Evolutionary conservation across 2,888 invertebrate species (phyloP).

Genomic region (Chalcosyrphus nemorum): DNA sequence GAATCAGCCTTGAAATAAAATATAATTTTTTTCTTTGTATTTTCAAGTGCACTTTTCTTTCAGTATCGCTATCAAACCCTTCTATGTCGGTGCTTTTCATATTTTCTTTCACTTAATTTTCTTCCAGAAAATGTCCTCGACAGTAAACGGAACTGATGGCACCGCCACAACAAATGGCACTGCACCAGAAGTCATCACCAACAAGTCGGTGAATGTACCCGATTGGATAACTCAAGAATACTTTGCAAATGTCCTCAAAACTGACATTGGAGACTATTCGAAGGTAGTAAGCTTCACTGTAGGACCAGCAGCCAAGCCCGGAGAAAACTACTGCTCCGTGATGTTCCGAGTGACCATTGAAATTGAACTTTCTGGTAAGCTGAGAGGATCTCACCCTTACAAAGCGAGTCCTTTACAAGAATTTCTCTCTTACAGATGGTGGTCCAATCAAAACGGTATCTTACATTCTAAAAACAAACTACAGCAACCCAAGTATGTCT

Average conservation of each 20-base stretch:
- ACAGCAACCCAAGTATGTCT: conserved; percentile 75
- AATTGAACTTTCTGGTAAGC: conserved; percentile 76
- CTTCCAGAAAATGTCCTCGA: background rate
- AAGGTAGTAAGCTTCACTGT: conserved; percentile 74
- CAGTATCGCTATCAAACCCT: too few relatives aligned
- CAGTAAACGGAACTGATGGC: conserved; percentile 21
- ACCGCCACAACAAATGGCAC: conserved; percentile 6
- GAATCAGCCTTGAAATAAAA: too few relatives aligned
- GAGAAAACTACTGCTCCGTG: conserved; percentile 78
- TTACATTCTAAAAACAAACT: conserved; percentile 77
- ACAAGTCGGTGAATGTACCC: conserved; percentile 59
- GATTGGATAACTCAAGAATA: conserved; percentile 76
- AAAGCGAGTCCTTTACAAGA: background rate
- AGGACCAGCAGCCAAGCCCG: conserved; percentile 66
- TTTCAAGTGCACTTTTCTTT: too few relatives aligned
- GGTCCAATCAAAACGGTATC: conserved; percentile 74
- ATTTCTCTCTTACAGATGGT: conserved; percentile 71
- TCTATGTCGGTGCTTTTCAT: background rate
- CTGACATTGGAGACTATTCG: conserved; percentile 76
- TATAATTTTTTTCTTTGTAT: too few relatives aligned
- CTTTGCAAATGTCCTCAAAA: conserved; percentile 76
- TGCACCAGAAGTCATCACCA: background rate
- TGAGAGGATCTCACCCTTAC: background rate
- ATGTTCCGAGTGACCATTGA: conserved; percentile 77
- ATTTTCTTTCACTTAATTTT: too few relatives aligned